phyloP scores from a whole-genome alignment of 1,140 invertebrate genomes.

The Habropoda laboriosa region DNA sequence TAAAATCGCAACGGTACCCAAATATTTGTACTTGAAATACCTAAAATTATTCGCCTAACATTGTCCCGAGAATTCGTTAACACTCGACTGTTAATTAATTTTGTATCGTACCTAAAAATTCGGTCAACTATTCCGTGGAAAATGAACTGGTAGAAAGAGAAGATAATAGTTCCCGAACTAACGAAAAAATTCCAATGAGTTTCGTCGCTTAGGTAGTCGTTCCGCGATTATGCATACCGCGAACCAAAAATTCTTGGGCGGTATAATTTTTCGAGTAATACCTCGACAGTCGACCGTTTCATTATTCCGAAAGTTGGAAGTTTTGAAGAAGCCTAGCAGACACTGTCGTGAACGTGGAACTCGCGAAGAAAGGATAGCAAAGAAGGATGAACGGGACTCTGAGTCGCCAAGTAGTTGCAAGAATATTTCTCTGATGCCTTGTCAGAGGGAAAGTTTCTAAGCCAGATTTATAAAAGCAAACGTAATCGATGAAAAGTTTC shows the following conservation, averaged over 20 bases:
- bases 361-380: neutral
- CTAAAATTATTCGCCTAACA: too few relatives aligned
- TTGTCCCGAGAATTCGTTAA: too few relatives aligned
- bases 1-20: too few relatives aligned
- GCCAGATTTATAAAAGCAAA: constrained; percentile 1
- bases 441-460: constrained; percentile 7
- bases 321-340: neutral
- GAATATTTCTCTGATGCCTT: constrained; percentile 1
- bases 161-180: neutral
- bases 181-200: neutral
- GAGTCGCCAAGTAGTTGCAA: neutral
- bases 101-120: too few relatives aligned
- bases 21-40: too few relatives aligned
- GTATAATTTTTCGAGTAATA: constrained; percentile 12
- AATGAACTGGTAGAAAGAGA: neutral
- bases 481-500: neutral
- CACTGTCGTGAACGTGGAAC: neutral
- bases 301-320: constrained; percentile 20
- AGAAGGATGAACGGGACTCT: neutral
- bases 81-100: too few relatives aligned
- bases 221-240: neutral
- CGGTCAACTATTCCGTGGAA: neutral
- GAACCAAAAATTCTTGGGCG: neutral
- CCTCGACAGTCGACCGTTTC: neutral
- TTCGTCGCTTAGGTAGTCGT: neutral